Evolutionary conservation across 1,140 invertebrate genomes (phyloP).

Genomic region (Amyelois transitella): DNA sequence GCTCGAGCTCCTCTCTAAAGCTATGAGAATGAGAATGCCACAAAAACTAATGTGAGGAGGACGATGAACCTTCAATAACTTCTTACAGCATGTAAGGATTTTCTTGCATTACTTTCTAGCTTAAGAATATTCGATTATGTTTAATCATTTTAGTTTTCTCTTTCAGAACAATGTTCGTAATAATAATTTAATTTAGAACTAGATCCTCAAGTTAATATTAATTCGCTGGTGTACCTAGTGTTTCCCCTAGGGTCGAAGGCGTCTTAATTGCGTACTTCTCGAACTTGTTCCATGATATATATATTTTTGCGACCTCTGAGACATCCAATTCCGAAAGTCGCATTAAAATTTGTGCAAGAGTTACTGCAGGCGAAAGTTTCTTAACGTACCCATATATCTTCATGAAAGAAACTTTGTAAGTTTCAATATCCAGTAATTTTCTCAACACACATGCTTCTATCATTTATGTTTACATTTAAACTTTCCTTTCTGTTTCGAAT

Average conservation of each 20-base stretch:
- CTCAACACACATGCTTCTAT: not conserved
- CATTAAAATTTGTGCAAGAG: not conserved
- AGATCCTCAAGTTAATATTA: too few relatives aligned
- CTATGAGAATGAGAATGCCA: too few relatives aligned
- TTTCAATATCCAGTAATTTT: not conserved
- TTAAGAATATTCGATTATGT: too few relatives aligned
- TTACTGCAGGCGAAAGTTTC: not conserved
- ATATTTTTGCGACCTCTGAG: not conserved
- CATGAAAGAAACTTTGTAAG: not conserved
- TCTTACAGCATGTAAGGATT: too few relatives aligned
- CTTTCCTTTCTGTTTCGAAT: not conserved
- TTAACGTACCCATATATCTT: not conserved
- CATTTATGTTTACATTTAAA: not conserved
- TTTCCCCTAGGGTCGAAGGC: not conserved
- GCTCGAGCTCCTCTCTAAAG: too few relatives aligned
- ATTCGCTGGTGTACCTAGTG: not conserved
- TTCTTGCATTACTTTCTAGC: too few relatives aligned
- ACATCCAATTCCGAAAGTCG: not conserved
- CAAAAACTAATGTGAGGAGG: too few relatives aligned
- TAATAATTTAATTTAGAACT: too few relatives aligned
- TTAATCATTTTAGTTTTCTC: too few relatives aligned
- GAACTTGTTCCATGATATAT: not conserved
- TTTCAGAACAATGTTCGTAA: too few relatives aligned
- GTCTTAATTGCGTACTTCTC: not conserved
- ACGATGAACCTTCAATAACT: too few relatives aligned